phyloP scores from a whole-genome alignment of 2,797 vertebrate species.

The Molossus molossus region DNA sequence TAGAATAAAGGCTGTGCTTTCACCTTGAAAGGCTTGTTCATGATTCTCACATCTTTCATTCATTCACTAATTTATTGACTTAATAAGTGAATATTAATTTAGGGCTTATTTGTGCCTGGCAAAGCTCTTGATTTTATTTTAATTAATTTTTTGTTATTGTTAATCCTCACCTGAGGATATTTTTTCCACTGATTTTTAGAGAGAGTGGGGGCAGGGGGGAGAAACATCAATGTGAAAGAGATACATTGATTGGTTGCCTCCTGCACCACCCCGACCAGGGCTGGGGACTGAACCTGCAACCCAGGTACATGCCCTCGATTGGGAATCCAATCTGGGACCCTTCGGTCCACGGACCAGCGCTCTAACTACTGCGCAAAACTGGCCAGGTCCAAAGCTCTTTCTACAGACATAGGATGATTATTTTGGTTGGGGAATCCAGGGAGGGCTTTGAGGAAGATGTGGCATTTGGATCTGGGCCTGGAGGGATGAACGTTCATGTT shows the following conservation, averaged over 20 bases:
- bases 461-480: neutral
- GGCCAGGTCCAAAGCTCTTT: neutral
- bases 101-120: neutral
- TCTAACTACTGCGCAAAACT: too few species aligned
- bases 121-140: neutral
- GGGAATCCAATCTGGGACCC: too few species aligned
- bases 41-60: neutral
- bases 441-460: neutral
- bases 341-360: too few species aligned
- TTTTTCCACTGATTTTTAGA: too few species aligned
- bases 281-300: too few species aligned
- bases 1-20: constrained; percentile 1
- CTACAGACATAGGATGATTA: neutral
- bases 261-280: too few species aligned
- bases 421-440: neutral
- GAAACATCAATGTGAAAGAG: too few species aligned
- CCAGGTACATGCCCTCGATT: too few species aligned
- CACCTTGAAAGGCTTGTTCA: neutral
- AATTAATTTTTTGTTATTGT: too few species aligned
- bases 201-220: too few species aligned
- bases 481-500: neutral
- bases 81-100: constrained; percentile 53
- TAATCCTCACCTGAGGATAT: too few species aligned
- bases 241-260: too few species aligned
- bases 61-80: constrained; percentile 6